A percentile compares a stretch with the other conserved stretches of the same genome.
Conservation (phyloP, 2,888 invertebrate genomes). For the Zelleria hepariella region DNA sequence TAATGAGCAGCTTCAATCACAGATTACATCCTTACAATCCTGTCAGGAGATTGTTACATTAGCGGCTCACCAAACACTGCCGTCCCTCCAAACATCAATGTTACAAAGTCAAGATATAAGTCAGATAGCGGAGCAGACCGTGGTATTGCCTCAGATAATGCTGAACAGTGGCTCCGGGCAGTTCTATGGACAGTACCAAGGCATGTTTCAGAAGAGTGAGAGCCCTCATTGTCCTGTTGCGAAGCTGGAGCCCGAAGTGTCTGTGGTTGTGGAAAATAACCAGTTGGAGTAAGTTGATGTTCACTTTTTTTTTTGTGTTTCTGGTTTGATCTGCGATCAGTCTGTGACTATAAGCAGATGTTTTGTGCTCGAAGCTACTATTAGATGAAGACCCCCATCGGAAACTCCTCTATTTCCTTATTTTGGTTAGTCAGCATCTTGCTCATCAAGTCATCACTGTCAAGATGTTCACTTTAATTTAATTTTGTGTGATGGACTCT, state of each 20-base stretch:
- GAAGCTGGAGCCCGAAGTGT: conserved; percentile 38
- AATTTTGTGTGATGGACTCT: too few species aligned
- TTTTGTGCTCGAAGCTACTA: too few species aligned
- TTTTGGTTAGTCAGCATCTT: too few species aligned
- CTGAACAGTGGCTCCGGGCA: conserved; percentile 32
- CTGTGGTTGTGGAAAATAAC: conserved; percentile 23
- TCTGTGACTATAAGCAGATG: too few species aligned
- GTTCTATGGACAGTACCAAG: conserved; percentile 33
- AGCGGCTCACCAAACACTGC: background rate
- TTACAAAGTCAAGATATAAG: conserved; percentile 37
- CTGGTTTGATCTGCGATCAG: too few species aligned
- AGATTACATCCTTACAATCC: background rate
- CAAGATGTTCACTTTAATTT: too few species aligned
- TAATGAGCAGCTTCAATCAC: background rate
- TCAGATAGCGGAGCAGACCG: conserved; percentile 39
- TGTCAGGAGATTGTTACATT: background rate
- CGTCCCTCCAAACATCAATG: conserved; percentile 13
- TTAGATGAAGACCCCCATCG: too few species aligned
- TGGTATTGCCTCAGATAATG: conserved; percentile 46
- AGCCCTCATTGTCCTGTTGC: conserved; percentile 26
- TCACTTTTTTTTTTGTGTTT: too few species aligned
- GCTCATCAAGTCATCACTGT: too few species aligned
- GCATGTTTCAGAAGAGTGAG: conserved; percentile 34
- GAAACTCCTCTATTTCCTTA: too few species aligned
- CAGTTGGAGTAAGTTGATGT: conserved; percentile 35